phyloP scores from a whole-genome alignment of 1,140 invertebrate genomes.

The Drosophila neocordata region DNA sequence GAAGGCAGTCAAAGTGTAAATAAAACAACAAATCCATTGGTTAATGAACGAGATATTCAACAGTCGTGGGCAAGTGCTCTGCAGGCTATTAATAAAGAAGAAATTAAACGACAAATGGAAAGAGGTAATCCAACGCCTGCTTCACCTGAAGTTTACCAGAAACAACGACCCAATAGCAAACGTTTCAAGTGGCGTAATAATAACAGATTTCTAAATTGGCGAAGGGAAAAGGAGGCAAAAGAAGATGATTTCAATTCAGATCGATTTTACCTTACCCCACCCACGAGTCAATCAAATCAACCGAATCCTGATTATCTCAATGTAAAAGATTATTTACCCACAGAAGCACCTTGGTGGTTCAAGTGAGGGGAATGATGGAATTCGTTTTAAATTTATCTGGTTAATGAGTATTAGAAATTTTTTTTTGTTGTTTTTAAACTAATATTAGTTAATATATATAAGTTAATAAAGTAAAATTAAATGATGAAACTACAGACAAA shows the following conservation, averaged over 20 bases:
- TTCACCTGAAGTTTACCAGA: background rate
- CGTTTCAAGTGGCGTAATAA: constrained; percentile 44
- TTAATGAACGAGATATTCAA: constrained; percentile 12
- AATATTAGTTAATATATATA: too few relatives aligned
- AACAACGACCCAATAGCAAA: constrained; percentile 53
- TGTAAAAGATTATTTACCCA: constrained; percentile 19
- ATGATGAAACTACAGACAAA: too few relatives aligned
- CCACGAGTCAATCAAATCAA: background rate
- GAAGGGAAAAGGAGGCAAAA: background rate
- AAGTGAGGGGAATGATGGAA: background rate
- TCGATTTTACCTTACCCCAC: background rate
- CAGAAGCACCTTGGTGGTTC: constrained; percentile 47
- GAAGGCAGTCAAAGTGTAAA: background rate
- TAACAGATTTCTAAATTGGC: constrained; percentile 9
- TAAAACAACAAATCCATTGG: background rate
- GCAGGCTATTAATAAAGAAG: constrained; percentile 49
- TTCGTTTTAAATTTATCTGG: too few relatives aligned
- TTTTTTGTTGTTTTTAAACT: too few relatives aligned
- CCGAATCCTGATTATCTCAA: constrained; percentile 48
- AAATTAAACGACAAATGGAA: constrained; percentile 30
- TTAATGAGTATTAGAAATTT: too few relatives aligned
- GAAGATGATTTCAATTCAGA: background rate
- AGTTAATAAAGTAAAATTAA: too few relatives aligned
- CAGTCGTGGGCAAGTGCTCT: constrained; percentile 18
- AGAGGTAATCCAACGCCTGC: background rate